A percentile compares a stretch with the other conserved stretches of the same genome.
Conservation (phyloP, 2,888 invertebrate genomes). For the Brachyopa scutellaris region DNA sequence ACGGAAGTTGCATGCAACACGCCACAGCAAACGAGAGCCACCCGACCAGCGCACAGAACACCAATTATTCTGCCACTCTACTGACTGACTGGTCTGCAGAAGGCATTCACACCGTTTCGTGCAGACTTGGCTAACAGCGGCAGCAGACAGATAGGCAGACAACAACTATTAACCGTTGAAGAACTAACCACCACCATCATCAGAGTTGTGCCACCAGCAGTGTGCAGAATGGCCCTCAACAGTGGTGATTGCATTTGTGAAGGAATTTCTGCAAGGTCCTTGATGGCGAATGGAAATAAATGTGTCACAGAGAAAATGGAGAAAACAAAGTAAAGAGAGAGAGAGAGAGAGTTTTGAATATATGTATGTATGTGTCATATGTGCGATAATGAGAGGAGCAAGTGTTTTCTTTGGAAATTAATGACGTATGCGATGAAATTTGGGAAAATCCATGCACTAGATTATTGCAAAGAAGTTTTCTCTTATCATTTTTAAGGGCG, state of each 20-base stretch:
- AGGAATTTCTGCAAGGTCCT: constrained; percentile 70
- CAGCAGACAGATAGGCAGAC: constrained; percentile 73
- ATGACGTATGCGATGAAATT: constrained; percentile 50
- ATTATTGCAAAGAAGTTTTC: constrained; percentile 8
- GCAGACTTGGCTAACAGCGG: constrained; percentile 74
- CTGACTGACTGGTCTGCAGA: constrained; percentile 78
- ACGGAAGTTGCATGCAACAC: constrained; percentile 70
- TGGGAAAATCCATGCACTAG: constrained; percentile 50
- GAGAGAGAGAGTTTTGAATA: constrained; percentile 6
- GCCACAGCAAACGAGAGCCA: constrained; percentile 70
- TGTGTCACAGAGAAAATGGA: constrained; percentile 50
- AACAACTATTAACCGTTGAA: constrained; percentile 73
- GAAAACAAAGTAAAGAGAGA: background rate
- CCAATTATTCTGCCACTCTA: constrained; percentile 39
- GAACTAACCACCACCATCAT: constrained; percentile 67
- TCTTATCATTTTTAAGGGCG: constrained; percentile 7
- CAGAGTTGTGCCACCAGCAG: constrained; percentile 50
- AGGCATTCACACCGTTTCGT: constrained; percentile 80
- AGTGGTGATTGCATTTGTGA: constrained; percentile 68
- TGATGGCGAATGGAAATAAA: constrained; percentile 49
- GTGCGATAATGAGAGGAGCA: too few species aligned
- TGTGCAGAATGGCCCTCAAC: constrained; percentile 65
- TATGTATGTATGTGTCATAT: too few species aligned
- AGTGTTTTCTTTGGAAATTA: constrained; percentile 29
- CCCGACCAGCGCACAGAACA: constrained; percentile 52